Base-by-base conservation (phyloP, 2,888 invertebrate genomes). In the Agriopis leucophaearia region DNA sequence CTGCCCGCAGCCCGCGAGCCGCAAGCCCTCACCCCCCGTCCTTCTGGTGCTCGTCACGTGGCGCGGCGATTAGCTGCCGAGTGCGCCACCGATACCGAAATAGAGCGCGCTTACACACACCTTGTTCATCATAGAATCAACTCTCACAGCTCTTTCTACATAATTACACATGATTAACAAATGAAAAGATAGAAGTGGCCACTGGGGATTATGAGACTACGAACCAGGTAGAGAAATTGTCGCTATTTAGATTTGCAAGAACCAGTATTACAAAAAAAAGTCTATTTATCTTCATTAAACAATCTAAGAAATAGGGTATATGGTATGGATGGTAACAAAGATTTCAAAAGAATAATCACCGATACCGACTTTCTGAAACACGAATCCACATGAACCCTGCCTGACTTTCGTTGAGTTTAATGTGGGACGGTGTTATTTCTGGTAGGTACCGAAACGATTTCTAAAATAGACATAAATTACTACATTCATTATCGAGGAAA, bases 11-110 rank as follows among this genome's bases (percentile, higher is more conserved):
- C 78, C 81, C 79, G 76, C 78, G 77, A 77, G 78, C 81, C 80
- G 76, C 81, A 78, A 80, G 78, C 81, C 80, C 87, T 83, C 89
- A 82, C 91, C 91, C 90, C 90, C 86, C 92, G 89, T 88, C 88
- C 92, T 92, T 90, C 92, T 91, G 90, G 88, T 88, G 88, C 84
- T 87, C 87, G 90, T 92, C 93, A 93, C 92, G 92, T 92, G 92
- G 92, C 92, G 88, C 84, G 88, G 83, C 91, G 92, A 93, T 93
- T 92, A 93, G 92, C 92, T 84, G 88, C 87, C 85, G 90, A 91
- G 88, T 90, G 90, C 90, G 91, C 91, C 88, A 90, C 90, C 86
- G 88, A 88, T 88, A 92, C 91, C 90, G 87, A 92, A 92, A 92
- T 93, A 92, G 91, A 92, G 89, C 90, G 86, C 84, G 86, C 83